These are phyloP conservation scores for Megaptera novaeangliae DNA, from an alignment of 2,113 vertebrate species.

Conservation along the genomic window DNA sequence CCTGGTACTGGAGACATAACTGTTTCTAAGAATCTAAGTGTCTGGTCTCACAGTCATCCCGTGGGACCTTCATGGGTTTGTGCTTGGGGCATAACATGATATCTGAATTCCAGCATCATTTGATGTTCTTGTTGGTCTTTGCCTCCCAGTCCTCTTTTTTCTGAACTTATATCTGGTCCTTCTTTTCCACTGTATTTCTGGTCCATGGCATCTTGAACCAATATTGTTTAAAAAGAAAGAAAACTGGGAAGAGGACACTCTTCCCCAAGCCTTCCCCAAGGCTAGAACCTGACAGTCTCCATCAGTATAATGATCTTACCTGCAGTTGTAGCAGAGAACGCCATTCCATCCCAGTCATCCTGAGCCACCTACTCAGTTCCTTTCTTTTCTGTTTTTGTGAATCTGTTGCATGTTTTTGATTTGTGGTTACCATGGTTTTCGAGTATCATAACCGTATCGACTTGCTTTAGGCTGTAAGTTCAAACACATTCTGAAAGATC, in stretches of 20 bases:
- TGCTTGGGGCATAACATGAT: too few species aligned
- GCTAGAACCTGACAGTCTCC: background rate
- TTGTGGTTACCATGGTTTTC: background rate
- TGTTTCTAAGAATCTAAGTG: background rate
- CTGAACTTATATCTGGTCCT: background rate
- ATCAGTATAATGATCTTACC: background rate
- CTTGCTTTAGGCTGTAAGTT: background rate
- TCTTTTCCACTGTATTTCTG: background rate
- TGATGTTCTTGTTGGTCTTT: background rate
- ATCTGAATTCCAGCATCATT: background rate
- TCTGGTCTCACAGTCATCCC: background rate
- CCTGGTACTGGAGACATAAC: too few species aligned
- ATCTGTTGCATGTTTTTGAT: background rate
- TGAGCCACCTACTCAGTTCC: background rate
- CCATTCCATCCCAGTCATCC: background rate
- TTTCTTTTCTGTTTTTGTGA: background rate
- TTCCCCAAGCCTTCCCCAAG: background rate
- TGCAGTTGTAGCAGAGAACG: accelerated
- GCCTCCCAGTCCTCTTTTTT: background rate
- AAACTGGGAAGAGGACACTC: background rate
- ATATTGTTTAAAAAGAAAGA: background rate
- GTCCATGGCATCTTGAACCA: background rate
- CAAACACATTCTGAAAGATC: background rate
- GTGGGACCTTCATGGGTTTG: background rate
- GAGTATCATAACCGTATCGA: background rate